Evolutionary conservation across 2,888 invertebrate species (phyloP), one percentile per base, ranked within the genome.

Genomic region (Cylindroiulus punctatus): DNA sequence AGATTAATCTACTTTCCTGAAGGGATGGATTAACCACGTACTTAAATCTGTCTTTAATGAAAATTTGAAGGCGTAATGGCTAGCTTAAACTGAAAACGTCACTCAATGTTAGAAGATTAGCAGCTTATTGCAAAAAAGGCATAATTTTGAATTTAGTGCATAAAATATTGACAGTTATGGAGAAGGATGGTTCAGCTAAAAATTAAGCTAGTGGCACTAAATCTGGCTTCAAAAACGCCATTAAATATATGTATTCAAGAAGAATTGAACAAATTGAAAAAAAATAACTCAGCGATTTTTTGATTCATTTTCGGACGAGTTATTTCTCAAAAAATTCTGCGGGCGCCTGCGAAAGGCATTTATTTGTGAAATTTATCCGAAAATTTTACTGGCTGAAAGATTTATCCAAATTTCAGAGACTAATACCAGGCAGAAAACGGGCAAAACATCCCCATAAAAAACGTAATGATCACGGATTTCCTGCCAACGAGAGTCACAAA

Each of bases 381-480:
- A 47, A 12, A 2, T 47, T 47, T 47, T 17, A 47, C 2, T 47
- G 14, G 5, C 22, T 22, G 22, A 57, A 57, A 57, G 57, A 22
- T 10, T 57, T 57, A 57, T 57, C 57, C 57, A 57, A 57, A 57
- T 22, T 57, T 22, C 3, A 22, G 17, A 57, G 57, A 22, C 57
- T 22, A 10, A 57, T 5, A 57, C 22, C n/a, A 22, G 22, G 4
- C 17, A 57, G 22, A 57, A 57, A 57, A 10, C 57, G 3, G 1
- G n/a, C 57, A 57, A 57, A 57, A 57, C 57, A 57, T 57, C n/a
- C n/a, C 19, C 22, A 57, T n/a, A 57, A 57, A 57, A 57, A 57
- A 57, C 57, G 57, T n/a, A 57, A 57, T n/a, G 57, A 57, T 57
- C 57, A 57, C 19, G 57, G 57, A 57, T 57, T 57, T 57, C 57